phyloP scores from a whole-genome alignment of 2,888 invertebrate genomes.

The Pristionchus japonicus region DNA sequence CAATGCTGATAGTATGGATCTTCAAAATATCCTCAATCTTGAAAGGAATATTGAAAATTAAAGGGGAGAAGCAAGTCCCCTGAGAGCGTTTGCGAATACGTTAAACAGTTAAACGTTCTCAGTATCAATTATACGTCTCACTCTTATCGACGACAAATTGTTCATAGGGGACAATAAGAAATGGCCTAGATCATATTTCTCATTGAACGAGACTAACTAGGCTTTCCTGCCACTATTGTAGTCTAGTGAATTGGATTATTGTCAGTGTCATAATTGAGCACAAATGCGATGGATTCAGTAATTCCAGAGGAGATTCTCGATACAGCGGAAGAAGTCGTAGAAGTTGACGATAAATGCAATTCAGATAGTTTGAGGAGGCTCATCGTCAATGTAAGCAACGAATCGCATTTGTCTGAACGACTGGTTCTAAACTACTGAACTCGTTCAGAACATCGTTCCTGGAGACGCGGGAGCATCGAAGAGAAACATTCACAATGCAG shows the following conservation, averaged over 20 bases:
- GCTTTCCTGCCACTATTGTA: neutral
- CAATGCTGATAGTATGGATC: neutral
- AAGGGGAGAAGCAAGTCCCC: too few relatives aligned
- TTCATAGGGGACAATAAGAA: too few relatives aligned
- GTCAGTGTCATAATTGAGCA: neutral
- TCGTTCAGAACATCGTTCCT: slow-evolving; percentile 34
- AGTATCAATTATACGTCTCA: too few relatives aligned
- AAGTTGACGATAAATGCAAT: slow-evolving; percentile 42
- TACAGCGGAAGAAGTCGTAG: neutral
- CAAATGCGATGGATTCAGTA: slow-evolving; percentile 5
- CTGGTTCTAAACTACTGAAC: neutral
- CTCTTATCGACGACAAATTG: too few relatives aligned
- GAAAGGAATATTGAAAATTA: too few relatives aligned
- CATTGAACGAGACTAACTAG: too few relatives aligned
- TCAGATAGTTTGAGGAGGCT: slow-evolving; percentile 3
- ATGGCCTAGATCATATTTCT: neutral
- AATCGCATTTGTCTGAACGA: neutral
- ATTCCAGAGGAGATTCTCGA: slow-evolving; percentile 42
- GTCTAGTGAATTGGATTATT: neutral
- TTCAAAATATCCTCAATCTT: too few relatives aligned
- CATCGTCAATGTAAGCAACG: slow-evolving; percentile 21
- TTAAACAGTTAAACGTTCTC: too few relatives aligned
- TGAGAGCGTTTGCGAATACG: too few relatives aligned
- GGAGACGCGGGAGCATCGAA: slow-evolving; percentile 42
- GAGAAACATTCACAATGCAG: slow-evolving; percentile 38